Evolutionary conservation across 2,797 vertebrate genomes (phyloP).

Genomic region (Schizopygopsis malacanthus): DNA sequence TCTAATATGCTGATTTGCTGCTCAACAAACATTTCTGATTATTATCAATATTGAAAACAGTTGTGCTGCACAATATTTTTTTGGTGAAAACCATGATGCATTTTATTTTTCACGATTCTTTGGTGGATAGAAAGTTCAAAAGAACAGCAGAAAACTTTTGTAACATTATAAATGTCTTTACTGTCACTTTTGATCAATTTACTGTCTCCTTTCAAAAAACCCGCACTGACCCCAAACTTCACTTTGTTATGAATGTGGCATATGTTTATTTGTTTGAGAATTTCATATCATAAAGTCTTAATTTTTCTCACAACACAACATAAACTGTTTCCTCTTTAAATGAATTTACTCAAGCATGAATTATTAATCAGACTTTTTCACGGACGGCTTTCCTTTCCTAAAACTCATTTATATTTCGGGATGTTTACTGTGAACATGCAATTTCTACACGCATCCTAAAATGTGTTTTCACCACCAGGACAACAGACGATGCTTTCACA

Average conservation of each 20-base stretch:
- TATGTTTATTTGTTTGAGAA: not conserved
- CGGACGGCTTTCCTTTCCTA: not conserved
- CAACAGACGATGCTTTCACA: constrained; percentile 40
- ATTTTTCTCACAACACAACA: not conserved
- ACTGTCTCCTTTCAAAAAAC: not conserved
- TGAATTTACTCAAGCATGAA: not conserved
- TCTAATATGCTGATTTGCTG: not conserved
- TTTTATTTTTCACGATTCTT: not conserved
- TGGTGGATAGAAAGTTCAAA: not conserved
- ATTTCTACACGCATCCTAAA: constrained; percentile 30
- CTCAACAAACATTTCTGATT: not conserved
- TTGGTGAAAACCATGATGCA: not conserved
- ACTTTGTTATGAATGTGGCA: not conserved
- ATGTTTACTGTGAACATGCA: not conserved
- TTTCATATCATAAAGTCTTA: not conserved
- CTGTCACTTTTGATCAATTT: not conserved
- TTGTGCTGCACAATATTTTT: not conserved
- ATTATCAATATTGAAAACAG: too few species aligned
- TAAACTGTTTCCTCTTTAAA: not conserved
- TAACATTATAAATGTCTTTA: not conserved
- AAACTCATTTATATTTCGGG: constrained; percentile 40
- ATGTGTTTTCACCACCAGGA: constrained; percentile 27
- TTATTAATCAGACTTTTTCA: constrained; percentile 10
- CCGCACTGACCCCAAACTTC: not conserved
- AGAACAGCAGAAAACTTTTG: not conserved